Conservation (phyloP, 2,797 vertebrate genomes). For the Eulemur albifrons region DNA sequence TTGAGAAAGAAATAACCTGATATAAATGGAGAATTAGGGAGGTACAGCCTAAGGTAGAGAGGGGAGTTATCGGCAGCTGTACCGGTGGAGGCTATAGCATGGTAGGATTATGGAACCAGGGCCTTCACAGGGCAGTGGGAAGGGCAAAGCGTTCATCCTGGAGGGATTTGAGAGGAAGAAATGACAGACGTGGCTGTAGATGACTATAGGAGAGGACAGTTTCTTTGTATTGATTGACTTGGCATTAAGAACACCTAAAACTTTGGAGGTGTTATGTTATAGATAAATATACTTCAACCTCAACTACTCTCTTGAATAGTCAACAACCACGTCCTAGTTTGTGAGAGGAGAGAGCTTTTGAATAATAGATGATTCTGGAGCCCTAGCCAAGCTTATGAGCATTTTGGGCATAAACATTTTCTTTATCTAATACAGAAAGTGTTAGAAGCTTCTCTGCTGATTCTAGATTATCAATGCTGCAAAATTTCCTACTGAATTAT, state of each 20-base stretch:
- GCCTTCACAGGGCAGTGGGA: neutral
- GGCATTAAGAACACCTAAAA: neutral
- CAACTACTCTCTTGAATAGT: neutral
- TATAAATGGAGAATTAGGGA: neutral
- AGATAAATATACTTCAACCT: neutral
- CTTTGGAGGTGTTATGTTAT: neutral
- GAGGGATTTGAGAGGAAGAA: neutral
- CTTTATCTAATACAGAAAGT: slow-evolving; percentile 35
- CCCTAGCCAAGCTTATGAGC: slow-evolving; percentile 34
- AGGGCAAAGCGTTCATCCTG: neutral
- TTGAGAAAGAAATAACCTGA: neutral
- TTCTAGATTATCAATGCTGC: slow-evolving; percentile 53
- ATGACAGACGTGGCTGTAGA: neutral
- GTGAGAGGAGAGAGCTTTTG: neutral
- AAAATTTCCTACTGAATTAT: slow-evolving; percentile 7
- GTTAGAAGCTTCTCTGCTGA: slow-evolving; percentile 69
- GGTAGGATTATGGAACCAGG: neutral
- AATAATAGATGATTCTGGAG: neutral
- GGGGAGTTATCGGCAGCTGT: neutral
- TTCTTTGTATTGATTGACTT: neutral
- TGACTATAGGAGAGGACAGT: neutral
- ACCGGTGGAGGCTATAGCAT: rapidly evolving
- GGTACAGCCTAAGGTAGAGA: neutral
- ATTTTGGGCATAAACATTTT: slow-evolving; percentile 55
- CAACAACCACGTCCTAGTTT: neutral